Conservation (phyloP, 2,888 invertebrate species). For the Netelia melanura region DNA sequence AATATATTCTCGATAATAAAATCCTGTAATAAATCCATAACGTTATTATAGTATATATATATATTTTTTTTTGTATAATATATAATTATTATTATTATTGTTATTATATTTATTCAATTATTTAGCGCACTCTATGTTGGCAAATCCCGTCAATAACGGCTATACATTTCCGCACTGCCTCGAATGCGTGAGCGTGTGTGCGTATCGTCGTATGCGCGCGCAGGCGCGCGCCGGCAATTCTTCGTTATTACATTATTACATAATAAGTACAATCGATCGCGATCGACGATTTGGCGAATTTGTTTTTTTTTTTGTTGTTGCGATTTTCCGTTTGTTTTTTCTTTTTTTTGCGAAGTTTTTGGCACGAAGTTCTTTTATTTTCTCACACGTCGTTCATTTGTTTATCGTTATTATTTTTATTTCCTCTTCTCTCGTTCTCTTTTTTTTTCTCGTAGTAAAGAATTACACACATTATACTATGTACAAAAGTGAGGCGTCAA, state of each 20-base stretch:
- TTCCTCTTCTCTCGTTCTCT: background rate
- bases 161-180: slow-evolving; percentile 63
- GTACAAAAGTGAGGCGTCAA: slow-evolving; percentile 54
- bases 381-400: slow-evolving; percentile 23
- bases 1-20: slow-evolving; percentile 56
- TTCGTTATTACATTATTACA: slow-evolving; percentile 27
- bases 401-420: slow-evolving; percentile 3
- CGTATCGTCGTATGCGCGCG: slow-evolving; percentile 17
- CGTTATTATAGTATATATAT: slow-evolving; percentile 35
- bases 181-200: slow-evolving; percentile 41
- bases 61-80: background rate
- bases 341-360: background rate
- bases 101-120: slow-evolving; percentile 27
- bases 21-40: slow-evolving; percentile 65
- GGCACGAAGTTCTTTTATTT: slow-evolving; percentile 8
- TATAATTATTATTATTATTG: slow-evolving; percentile 49
- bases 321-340: slow-evolving; percentile 9
- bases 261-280: slow-evolving; percentile 59
- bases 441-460: slow-evolving; percentile 42
- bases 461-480: slow-evolving; percentile 58
- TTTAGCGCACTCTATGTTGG: slow-evolving; percentile 61
- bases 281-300: slow-evolving; percentile 67
- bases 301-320: slow-evolving; percentile 42
- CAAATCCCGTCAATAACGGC: slow-evolving; percentile 66
- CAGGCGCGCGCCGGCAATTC: slow-evolving; percentile 37